These are phyloP conservation scores for Acomys russatus DNA, from an alignment of 2,797 vertebrate genomes.

Conservation along the genomic window DNA sequence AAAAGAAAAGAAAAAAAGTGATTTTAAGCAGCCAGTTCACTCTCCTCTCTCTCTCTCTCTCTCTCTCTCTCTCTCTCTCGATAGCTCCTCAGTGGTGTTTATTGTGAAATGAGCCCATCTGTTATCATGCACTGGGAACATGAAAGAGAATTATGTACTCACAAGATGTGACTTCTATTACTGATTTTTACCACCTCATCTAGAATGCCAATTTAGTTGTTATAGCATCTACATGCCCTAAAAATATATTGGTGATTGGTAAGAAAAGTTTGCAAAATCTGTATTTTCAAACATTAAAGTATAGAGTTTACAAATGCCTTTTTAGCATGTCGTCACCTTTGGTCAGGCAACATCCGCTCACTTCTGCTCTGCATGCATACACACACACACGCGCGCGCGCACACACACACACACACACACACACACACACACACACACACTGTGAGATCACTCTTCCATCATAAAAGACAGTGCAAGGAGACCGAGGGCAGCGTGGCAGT, in stretches of 20 bases:
- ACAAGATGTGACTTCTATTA: neutral
- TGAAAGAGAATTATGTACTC: neutral
- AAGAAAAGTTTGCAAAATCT: neutral
- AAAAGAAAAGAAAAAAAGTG: neutral
- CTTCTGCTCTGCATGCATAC: too few species aligned
- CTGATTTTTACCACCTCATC: neutral
- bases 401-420: neutral
- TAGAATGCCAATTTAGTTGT: neutral
- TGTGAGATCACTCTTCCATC: neutral
- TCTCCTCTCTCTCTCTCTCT: neutral
- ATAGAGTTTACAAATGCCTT: neutral
- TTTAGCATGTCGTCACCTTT: neutral
- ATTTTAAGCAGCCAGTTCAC: neutral
- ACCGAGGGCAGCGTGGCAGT: neutral
- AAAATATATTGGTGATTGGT: neutral
- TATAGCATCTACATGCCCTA: neutral
- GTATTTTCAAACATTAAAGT: slow-evolving; percentile 30
- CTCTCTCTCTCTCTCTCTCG: neutral
- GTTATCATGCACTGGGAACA: neutral
- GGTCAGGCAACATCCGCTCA: neutral
- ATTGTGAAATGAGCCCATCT: slow-evolving; percentile 17
- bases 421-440: neutral
- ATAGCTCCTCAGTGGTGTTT: neutral
- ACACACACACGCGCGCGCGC: too few species aligned
- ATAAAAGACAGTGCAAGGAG: neutral